Percentiles rank a stretch among this genome's conserved stretches.
phyloP scores from a whole-genome alignment of 2,797 vertebrate species.

The Heterohyrax brucei region DNA sequence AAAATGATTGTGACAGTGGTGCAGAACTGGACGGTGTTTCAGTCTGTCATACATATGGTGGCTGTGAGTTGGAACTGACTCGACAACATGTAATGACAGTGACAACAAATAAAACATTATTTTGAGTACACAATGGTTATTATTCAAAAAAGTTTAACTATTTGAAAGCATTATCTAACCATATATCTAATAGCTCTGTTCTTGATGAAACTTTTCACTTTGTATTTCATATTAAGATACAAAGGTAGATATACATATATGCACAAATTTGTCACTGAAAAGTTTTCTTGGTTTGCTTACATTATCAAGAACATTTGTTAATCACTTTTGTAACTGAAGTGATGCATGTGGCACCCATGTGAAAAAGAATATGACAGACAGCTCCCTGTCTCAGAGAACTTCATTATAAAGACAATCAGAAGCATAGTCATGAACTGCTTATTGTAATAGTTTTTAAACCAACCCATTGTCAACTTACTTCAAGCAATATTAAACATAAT shows the following conservation, averaged over 20 bases:
- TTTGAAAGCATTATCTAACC: slow-evolving; percentile 44
- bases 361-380: slow-evolving; percentile 13
- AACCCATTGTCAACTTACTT: slow-evolving; percentile 11
- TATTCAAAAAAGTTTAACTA: not conserved
- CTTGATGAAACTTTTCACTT: slow-evolving; percentile 18
- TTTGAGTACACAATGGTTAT: slow-evolving; percentile 36
- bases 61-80: no score
- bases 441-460: slow-evolving; percentile 9
- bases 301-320: slow-evolving; percentile 45
- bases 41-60: no score
- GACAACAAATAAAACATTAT: not conserved
- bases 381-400: slow-evolving; percentile 26
- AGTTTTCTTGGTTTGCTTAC: not conserved
- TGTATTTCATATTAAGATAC: slow-evolving; percentile 15
- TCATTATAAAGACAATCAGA: slow-evolving; percentile 5
- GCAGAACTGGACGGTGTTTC: no score
- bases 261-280: not conserved
- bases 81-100: no score
- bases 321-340: not conserved
- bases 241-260: not conserved
- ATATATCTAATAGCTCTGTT: not conserved
- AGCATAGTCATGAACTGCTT: slow-evolving; percentile 50
- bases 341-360: not conserved
- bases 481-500: slow-evolving; percentile 45
- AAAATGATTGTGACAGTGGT: no score